These are phyloP conservation scores for Nymphalis urticae DNA, from an alignment of 2,888 invertebrate species.

Conservation along the genomic window DNA sequence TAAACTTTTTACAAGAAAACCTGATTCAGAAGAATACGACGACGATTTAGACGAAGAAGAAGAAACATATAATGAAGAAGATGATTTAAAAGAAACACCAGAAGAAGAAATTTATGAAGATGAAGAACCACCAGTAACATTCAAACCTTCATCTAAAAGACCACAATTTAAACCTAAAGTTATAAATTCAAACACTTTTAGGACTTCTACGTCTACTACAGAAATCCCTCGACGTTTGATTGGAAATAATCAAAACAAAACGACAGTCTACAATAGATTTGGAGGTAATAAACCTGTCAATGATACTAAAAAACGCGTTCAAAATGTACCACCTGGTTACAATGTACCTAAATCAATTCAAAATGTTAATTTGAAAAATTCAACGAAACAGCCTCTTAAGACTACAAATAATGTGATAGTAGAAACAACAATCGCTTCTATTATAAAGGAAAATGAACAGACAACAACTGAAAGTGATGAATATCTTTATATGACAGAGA, in stretches of 20 bases:
- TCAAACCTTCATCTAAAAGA: constrained; percentile 57
- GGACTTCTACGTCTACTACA: constrained; percentile 70
- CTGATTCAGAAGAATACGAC: constrained; percentile 51
- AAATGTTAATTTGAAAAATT: constrained; percentile 35
- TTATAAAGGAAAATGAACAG: constrained; percentile 29
- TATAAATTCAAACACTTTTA: constrained; percentile 71
- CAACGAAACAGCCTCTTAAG: constrained; percentile 24
- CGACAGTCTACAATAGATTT: constrained; percentile 60
- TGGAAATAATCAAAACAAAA: constrained; percentile 56
- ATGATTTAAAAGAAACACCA: constrained; percentile 43
- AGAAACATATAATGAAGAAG: constrained; percentile 44
- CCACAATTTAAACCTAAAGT: constrained; percentile 63
- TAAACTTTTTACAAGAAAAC: constrained; percentile 70
- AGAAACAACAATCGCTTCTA: constrained; percentile 46
- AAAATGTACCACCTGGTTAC: constrained; percentile 72
- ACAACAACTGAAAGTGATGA: constrained; percentile 59
- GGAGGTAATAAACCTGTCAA: constrained; percentile 55
- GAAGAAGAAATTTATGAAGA: constrained; percentile 54
- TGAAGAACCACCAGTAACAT: constrained; percentile 47
- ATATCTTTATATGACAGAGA: constrained; percentile 62
- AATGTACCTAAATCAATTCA: constrained; percentile 46
- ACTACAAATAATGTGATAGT: constrained; percentile 16
- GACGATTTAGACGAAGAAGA: constrained; percentile 47
- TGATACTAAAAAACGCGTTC: constrained; percentile 67
- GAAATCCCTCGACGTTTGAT: constrained; percentile 60